Percentiles rank a stretch among this genome's conserved stretches.
These are phyloP conservation scores for Apogon talboti DNA, from an alignment of 2,797 vertebrate genomes.

Conservation along the genomic window DNA sequence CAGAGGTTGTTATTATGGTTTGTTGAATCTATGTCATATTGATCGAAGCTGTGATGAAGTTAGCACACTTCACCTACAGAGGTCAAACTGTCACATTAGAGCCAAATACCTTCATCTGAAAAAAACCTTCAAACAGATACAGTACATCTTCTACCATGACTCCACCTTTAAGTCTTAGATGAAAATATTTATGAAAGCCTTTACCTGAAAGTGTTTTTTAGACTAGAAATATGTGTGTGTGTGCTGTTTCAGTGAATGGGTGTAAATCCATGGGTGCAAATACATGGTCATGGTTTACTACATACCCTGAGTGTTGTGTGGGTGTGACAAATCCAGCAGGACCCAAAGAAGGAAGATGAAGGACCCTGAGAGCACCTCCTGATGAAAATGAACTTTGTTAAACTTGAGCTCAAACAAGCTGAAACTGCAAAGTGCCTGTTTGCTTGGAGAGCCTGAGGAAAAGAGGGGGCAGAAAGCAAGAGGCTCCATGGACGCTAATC, in stretches of 20 bases:
- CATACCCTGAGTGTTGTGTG: slow-evolving; percentile 48
- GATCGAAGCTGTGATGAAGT: too few relatives aligned
- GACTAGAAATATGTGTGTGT: background rate
- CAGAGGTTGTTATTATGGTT: too few relatives aligned
- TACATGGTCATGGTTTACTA: slow-evolving; percentile 43
- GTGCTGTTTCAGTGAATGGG: slow-evolving; percentile 22
- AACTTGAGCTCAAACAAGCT: slow-evolving; percentile 83
- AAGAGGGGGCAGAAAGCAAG: slow-evolving; percentile 72
- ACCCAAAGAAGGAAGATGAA: slow-evolving; percentile 59
- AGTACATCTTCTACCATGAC: too few relatives aligned
- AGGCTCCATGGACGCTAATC: slow-evolving; percentile 82
- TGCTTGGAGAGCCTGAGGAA: slow-evolving; percentile 82
- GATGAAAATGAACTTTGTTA: slow-evolving; percentile 84
- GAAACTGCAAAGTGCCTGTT: slow-evolving; percentile 86
- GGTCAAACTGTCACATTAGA: too few relatives aligned
- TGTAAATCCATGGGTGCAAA: slow-evolving; percentile 24
- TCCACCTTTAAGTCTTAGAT: too few relatives aligned
- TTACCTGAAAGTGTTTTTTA: too few relatives aligned
- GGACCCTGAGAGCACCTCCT: slow-evolving; percentile 70
- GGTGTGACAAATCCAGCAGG: slow-evolving; percentile 71
- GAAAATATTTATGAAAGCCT: too few relatives aligned
- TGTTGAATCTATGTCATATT: too few relatives aligned
- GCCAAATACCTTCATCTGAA: too few relatives aligned
- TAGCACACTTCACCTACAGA: too few relatives aligned
- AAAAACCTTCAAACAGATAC: too few relatives aligned